Conservation (phyloP, 1,140 invertebrate species). For the Pseudomyrmex dendroicus region DNA sequence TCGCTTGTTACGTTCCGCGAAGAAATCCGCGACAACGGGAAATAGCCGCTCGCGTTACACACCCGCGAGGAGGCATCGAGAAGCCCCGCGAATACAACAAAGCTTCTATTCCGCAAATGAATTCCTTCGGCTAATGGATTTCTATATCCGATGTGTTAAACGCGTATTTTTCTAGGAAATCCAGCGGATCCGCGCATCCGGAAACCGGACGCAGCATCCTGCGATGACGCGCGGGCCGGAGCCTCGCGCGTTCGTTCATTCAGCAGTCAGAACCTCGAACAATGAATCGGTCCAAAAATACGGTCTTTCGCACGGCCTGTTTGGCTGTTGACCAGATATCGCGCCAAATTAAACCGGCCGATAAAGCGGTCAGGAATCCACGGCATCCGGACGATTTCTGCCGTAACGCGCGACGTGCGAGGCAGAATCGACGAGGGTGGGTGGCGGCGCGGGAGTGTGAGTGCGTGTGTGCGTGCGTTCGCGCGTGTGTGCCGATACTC, state of each 20-base stretch:
- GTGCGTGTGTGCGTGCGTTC: neutral
- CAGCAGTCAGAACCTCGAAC: conserved; percentile 2
- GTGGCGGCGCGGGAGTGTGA: too few relatives aligned
- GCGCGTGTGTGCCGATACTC: neutral
- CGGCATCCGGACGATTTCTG: conserved; percentile 52
- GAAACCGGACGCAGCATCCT: neutral
- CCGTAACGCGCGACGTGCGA: conserved; percentile 4
- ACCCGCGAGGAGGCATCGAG: neutral
- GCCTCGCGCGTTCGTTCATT: conserved; percentile 11
- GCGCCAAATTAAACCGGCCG: conserved; percentile 60
- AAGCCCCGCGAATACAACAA: neutral
- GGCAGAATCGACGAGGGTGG: neutral
- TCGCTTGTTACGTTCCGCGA: neutral
- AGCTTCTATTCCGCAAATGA: neutral
- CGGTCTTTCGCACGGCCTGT: neutral
- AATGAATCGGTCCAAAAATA: conserved; percentile 44
- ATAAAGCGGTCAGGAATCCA: conserved; percentile 56
- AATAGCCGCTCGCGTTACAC: neutral
- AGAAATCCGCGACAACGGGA: neutral
- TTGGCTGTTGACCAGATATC: conserved; percentile 64
- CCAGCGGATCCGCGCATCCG: neutral
- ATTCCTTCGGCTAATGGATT: conserved; percentile 20
- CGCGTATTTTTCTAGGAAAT: conserved; percentile 5
- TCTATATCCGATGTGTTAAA: conserved; percentile 32
- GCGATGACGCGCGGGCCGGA: neutral